These are phyloP conservation scores for Heliopora coerulea DNA, from an alignment of 92 coral and sea anemone species.

Conservation along the genomic window DNA sequence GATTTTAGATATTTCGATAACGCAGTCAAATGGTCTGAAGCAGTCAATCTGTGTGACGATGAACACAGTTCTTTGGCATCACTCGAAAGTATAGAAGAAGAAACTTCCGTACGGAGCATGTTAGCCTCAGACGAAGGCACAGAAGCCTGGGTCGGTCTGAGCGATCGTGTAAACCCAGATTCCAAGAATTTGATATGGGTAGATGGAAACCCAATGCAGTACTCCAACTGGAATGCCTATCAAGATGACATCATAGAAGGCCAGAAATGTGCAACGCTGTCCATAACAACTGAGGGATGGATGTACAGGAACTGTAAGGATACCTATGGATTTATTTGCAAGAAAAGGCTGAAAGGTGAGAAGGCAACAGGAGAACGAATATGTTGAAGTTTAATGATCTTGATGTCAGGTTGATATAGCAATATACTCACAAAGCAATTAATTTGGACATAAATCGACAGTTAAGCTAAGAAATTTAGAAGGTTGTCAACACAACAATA, in stretches of 20 bases:
- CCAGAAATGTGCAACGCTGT: slow-evolving; percentile 63
- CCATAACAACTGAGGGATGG: slow-evolving; percentile 70
- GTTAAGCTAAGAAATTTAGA: too few species aligned
- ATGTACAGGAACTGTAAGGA: slow-evolving; percentile 69
- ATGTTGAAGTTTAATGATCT: too few species aligned
- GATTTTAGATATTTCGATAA: slow-evolving; percentile 79
- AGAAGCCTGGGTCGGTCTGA: slow-evolving; percentile 92
- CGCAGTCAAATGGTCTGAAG: slow-evolving; percentile 81
- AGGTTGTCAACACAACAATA: too few species aligned
- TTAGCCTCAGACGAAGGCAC: slow-evolving; percentile 61
- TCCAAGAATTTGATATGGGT: slow-evolving; percentile 66
- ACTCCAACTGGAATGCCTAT: slow-evolving; percentile 62
- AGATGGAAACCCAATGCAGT: slow-evolving; percentile 68
- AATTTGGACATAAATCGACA: too few species aligned
- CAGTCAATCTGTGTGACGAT: slow-evolving; percentile 74
- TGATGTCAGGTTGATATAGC: too few species aligned
- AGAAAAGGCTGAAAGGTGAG: slow-evolving; percentile 81
- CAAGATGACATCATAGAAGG: slow-evolving; percentile 60
- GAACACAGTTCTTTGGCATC: slow-evolving; percentile 75
- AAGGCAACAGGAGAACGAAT: too few species aligned
- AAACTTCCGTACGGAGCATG: slow-evolving; percentile 65
- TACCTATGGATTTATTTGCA: slow-evolving; percentile 79
- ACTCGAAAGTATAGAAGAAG: slow-evolving; percentile 69
- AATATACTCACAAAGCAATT: too few species aligned
- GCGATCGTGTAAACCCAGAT: slow-evolving; percentile 64